These are phyloP conservation scores for Drosophila carrolli DNA, from an alignment of 1,140 invertebrate species.

Conservation along the genomic window DNA sequence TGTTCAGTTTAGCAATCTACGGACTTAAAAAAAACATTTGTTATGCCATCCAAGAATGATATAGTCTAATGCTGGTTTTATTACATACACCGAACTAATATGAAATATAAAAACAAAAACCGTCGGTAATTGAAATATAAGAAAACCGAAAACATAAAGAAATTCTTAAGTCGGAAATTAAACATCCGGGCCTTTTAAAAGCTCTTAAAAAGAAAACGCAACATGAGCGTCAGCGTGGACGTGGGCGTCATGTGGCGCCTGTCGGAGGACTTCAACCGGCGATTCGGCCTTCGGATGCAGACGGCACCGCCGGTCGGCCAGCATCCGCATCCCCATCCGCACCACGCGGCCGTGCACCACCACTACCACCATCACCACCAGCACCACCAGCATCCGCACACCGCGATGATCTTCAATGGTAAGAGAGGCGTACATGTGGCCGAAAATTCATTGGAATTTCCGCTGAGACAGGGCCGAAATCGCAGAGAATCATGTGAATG, in stretches of 20 bases:
- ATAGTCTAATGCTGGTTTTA: too few relatives aligned
- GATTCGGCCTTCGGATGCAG: conserved; percentile 82
- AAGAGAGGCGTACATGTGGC: conserved; percentile 25
- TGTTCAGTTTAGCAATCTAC: too few relatives aligned
- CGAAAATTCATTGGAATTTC: conserved; percentile 54
- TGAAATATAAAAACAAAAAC: too few relatives aligned
- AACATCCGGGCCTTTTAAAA: background rate
- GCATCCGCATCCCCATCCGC: conserved; percentile 55
- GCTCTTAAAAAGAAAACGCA: conserved; percentile 2
- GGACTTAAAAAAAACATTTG: too few relatives aligned
- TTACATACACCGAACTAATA: too few relatives aligned
- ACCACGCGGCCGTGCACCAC: conserved; percentile 58
- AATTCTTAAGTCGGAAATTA: background rate
- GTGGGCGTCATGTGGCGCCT: conserved; percentile 85
- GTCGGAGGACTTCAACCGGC: conserved; percentile 82
- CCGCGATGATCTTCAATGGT: conserved; percentile 86
- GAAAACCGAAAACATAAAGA: too few relatives aligned
- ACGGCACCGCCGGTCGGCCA: conserved; percentile 61
- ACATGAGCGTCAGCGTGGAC: conserved; percentile 84
- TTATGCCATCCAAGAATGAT: too few relatives aligned
- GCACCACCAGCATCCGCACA: conserved; percentile 65
- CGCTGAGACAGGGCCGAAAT: conserved; percentile 1
- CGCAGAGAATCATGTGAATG: conserved; percentile 17
- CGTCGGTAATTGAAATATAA: too few relatives aligned
- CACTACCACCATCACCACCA: conserved; percentile 71